Percentiles rank a stretch among this genome's conserved stretches.
These are phyloP conservation scores for Arion vulgaris DNA, from an alignment of 1,140 invertebrate species.

Conservation along the genomic window DNA sequence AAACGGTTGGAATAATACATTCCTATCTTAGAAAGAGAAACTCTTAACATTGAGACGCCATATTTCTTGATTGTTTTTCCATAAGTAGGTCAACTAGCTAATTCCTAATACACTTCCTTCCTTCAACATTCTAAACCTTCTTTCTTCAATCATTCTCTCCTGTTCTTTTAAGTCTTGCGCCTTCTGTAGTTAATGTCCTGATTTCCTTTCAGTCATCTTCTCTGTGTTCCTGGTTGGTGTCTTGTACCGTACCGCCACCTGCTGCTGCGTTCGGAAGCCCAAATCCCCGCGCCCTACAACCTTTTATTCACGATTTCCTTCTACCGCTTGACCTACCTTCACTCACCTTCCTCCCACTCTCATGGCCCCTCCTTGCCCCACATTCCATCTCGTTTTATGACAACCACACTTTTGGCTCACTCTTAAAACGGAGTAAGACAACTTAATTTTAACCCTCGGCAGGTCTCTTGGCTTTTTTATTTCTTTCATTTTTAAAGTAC, in stretches of 20 bases:
- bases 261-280: not conserved
- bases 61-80: not conserved
- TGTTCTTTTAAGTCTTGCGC: not conserved
- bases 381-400: too few relatives aligned
- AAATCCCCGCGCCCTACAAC: not conserved
- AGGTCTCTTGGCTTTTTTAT: too few relatives aligned
- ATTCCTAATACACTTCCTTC: not conserved
- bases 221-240: not conserved
- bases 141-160: not conserved
- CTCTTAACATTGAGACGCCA: too few relatives aligned
- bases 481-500: too few relatives aligned
- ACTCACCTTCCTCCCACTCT: not conserved
- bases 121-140: not conserved
- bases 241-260: not conserved
- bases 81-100: not conserved
- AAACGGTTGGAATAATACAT: too few relatives aligned
- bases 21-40: too few relatives aligned
- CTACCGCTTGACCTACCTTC: not conserved
- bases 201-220: not conserved
- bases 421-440: too few relatives aligned
- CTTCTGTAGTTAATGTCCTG: not conserved
- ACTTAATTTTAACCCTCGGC: too few relatives aligned
- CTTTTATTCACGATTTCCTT: not conserved
- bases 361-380: too few relatives aligned
- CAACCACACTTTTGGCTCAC: too few relatives aligned